Evolutionary conservation across 2,113 vertebrate genomes (phyloP).

Genomic region (Upupa epops): DNA sequence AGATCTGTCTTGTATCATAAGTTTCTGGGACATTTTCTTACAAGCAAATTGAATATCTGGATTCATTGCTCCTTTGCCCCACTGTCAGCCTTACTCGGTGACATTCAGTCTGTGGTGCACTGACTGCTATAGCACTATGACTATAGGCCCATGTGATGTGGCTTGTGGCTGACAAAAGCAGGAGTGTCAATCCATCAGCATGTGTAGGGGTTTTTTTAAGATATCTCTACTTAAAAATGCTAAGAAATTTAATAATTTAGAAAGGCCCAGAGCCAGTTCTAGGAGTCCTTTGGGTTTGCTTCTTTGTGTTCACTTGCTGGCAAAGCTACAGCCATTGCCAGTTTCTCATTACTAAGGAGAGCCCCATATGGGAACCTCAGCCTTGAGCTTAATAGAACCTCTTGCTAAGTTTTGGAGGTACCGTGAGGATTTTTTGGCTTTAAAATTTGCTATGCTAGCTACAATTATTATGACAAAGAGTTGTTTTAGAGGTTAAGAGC

Average conservation of each 20-base stretch:
- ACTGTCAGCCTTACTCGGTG: not conserved
- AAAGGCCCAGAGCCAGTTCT: not conserved
- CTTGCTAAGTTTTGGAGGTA: slow-evolving; percentile 26
- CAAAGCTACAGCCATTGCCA: not conserved
- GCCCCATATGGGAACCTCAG: not conserved
- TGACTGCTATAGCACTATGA: accelerated
- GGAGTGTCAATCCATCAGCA: not conserved
- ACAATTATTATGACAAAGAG: slow-evolving; percentile 31
- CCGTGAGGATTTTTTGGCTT: slow-evolving; percentile 24
- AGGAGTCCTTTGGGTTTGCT: not conserved
- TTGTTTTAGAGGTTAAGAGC: slow-evolving; percentile 45
- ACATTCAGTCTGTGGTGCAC: not conserved
- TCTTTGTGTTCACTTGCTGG: not conserved
- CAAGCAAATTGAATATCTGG: not conserved
- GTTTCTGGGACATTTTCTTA: not conserved
- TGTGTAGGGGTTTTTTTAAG: not conserved
- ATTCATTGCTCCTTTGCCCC: not conserved
- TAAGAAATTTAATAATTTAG: not conserved
- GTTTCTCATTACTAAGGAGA: not conserved
- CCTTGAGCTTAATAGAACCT: not conserved
- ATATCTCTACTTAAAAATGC: not conserved
- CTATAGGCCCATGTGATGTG: not conserved
- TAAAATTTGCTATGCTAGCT: slow-evolving; percentile 28
- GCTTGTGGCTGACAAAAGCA: not conserved
- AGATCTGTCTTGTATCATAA: not conserved